Evolutionary conservation across 2,113 vertebrate genomes (phyloP).

Genomic region (Heterotilapia buettikoferi): DNA sequence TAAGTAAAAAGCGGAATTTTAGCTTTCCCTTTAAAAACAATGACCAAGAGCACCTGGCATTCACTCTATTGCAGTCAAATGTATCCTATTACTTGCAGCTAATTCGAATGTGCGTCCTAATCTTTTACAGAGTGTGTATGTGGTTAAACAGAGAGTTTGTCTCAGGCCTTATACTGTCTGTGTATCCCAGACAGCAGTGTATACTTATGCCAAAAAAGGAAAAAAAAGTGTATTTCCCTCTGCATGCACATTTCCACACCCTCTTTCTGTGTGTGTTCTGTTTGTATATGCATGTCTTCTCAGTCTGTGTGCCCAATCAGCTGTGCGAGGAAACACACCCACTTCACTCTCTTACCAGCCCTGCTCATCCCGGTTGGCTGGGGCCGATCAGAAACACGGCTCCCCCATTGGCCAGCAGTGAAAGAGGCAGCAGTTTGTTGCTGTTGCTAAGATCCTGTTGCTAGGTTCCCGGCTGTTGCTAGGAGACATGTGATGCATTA

Average conservation of each 20-base stretch:
- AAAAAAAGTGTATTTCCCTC: background rate
- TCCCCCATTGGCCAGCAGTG: constrained; percentile 49
- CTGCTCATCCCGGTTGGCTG: constrained; percentile 48
- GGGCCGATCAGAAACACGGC: background rate
- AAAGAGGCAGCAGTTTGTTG: constrained; percentile 39
- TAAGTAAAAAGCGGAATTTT: rapidly evolving
- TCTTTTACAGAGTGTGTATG: background rate
- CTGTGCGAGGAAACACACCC: constrained; percentile 27
- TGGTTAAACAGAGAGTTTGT: background rate
- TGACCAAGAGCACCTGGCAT: background rate
- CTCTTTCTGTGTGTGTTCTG: background rate
- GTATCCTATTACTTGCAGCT: background rate
- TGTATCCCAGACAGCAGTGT: background rate
- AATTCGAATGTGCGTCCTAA: background rate
- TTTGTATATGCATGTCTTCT: background rate
- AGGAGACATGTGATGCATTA: constrained; percentile 83
- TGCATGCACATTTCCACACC: background rate
- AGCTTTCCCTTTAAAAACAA: background rate
- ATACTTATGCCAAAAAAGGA: background rate
- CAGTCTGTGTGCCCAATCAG: constrained; percentile 24
- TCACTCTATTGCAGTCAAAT: background rate
- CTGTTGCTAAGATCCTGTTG: constrained; percentile 86
- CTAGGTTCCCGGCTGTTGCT: constrained; percentile 77
- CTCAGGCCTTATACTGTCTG: background rate
- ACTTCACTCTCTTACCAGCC: background rate